Evolutionary conservation across 1,140 invertebrate genomes (phyloP), one percentile per base, ranked within the genome.

Genomic region (Epicauta chinensis): DNA sequence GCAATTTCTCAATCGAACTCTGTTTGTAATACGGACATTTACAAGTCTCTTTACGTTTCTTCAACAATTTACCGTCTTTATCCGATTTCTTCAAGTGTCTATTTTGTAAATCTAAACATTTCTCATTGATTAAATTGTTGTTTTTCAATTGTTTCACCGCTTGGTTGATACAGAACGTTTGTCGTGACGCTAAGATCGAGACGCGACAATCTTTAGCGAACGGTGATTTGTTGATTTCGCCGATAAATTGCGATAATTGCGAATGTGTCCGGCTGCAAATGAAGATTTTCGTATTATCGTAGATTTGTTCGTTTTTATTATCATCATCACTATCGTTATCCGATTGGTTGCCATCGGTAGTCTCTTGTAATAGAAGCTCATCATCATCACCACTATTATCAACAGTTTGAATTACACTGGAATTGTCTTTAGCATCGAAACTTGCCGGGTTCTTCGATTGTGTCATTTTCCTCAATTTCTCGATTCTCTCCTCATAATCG

Each of bases 181-280:
- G 85, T 53, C 96, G 77, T 1, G 95, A 98, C n/a, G 89, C 91
- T 50, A 98, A 73, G 12, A 91, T 83, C 0, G 91, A 78, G n/a
- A 93, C 80, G 53, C 88, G 79, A 13, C 87, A 74, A 55, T 82
- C 71, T 32, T 84, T 71, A 17, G 75, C 77, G 73, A 87, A 96
- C 5, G 81, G 77, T 59, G 90, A 97, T 64, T 84, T 86, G 56
- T 89, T 83, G 0, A 99, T 77, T 78, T 98, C 96, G 43, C 82
- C 78, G 16, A 97, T 81, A 77, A 98, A 94, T 70, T 99, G 96
- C 2, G 88, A 81, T 16, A 99, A 71, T 69, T 99, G 96, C 6
- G 94, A 97, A 75, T 99, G 95, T 23, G 96, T 98, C 68, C 96
- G 79, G 56, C 93, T 97, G 63, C 92, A 94, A 73, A 92, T 97